A percentile compares a stretch with the other conserved stretches of the same genome.
Conservation (phyloP, 2,113 vertebrate species). For the Entosphenus tridentatus region DNA sequence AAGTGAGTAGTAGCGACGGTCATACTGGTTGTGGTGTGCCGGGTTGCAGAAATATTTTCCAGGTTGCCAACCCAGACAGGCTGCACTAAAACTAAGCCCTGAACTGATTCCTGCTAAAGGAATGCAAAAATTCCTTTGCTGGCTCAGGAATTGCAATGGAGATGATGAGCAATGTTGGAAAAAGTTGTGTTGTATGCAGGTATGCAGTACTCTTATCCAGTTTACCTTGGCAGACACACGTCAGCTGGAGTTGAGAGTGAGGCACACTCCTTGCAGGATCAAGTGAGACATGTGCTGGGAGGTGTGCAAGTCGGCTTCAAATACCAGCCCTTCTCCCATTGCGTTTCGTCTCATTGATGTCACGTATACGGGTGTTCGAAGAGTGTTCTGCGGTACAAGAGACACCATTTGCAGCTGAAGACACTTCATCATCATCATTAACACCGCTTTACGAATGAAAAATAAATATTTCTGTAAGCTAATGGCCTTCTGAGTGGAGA, state of each 20-base stretch:
- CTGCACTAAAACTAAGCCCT: slow-evolving; percentile 29
- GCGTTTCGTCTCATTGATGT: slow-evolving; percentile 62
- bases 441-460: background rate
- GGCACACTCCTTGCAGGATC: slow-evolving; percentile 69
- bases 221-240: slow-evolving; percentile 16
- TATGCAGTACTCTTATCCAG: slow-evolving; percentile 16
- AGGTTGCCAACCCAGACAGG: slow-evolving; percentile 19
- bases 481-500: background rate
- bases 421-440: background rate
- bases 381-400: slow-evolving; percentile 35
- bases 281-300: slow-evolving; percentile 55
- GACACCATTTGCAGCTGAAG: background rate
- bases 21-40: no score
- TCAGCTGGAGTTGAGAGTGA: slow-evolving; percentile 43
- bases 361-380: slow-evolving; percentile 68
- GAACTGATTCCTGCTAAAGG: no score
- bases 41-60: no score
- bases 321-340: slow-evolving; percentile 62
- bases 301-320: slow-evolving; percentile 65
- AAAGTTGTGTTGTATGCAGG: slow-evolving; percentile 57
- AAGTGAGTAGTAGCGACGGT: no score
- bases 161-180: slow-evolving; percentile 32
- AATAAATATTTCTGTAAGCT: background rate
- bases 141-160: no score
- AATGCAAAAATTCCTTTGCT: no score